Evolutionary conservation across 2,113 vertebrate species (phyloP).

Genomic region (human): DNA sequence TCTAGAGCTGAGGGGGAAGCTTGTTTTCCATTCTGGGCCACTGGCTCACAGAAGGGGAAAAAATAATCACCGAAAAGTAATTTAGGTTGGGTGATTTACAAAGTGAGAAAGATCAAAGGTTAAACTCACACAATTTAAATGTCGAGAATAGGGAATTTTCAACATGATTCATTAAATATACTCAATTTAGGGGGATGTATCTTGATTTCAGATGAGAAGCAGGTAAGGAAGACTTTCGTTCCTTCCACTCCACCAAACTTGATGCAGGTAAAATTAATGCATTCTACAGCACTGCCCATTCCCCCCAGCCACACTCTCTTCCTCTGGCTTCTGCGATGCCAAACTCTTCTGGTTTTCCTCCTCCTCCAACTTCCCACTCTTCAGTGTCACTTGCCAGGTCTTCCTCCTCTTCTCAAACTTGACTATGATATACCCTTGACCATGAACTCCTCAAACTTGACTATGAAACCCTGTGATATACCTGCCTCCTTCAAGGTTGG

Average conservation of each 20-base stretch:
- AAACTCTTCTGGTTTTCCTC: not conserved
- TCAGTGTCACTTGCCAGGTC: not conserved
- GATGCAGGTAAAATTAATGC: not conserved
- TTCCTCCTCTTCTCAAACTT: not conserved
- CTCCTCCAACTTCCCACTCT: not conserved
- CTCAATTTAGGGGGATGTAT: not conserved
- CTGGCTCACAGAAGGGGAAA: not conserved
- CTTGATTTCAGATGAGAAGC: not conserved
- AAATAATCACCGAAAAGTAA: slow-evolving; percentile 37
- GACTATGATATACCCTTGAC: too few relatives aligned
- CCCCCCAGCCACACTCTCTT: too few relatives aligned
- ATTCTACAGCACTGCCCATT: rapidly evolving
- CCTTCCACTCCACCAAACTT: not conserved
- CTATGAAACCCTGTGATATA: too few relatives aligned
- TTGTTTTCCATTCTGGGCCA: slow-evolving; percentile 33
- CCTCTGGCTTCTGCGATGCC: not conserved
- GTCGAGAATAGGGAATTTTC: slow-evolving; percentile 3
- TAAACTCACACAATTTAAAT: slow-evolving; percentile 47
- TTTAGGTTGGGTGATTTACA: slow-evolving; percentile 39
- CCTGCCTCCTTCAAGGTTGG: too few relatives aligned
- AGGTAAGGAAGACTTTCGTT: not conserved
- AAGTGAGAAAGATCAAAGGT: slow-evolving; percentile 43
- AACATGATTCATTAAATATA: slow-evolving; percentile 23
- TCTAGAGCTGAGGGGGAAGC: slow-evolving; percentile 2
- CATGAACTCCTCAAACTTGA: too few relatives aligned